Conservation (phyloP, 92 coral and sea anemone genomes). For the Palythoa grandiflora region DNA sequence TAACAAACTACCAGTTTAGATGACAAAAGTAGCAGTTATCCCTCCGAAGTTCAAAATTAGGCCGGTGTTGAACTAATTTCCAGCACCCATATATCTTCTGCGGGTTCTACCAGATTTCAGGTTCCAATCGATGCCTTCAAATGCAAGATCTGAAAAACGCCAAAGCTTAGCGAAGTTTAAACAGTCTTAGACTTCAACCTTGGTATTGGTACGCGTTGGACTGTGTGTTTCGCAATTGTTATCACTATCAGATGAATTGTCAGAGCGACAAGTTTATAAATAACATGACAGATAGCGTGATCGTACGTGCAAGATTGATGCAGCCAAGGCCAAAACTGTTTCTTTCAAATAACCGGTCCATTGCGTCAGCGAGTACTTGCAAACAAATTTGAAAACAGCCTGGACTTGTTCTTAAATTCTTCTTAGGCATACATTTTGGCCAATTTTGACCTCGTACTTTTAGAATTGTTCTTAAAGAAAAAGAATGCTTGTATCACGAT, state of each 20-base stretch:
- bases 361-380: too few species aligned
- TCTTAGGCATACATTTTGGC: too few species aligned
- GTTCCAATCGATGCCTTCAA: not conserved
- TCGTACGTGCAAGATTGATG: not conserved
- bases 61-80: not conserved
- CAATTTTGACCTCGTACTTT: too few species aligned
- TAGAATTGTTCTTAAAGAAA: too few species aligned
- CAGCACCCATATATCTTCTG: not conserved
- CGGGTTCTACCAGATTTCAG: not conserved
- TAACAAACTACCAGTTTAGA: not conserved
- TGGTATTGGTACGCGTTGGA: slow-evolving; percentile 3
- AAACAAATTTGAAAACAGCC: too few species aligned
- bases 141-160: not conserved
- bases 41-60: not conserved
- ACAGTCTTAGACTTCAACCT: not conserved
- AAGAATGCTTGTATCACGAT: too few species aligned
- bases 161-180: not conserved
- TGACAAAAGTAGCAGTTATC: not conserved
- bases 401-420: too few species aligned
- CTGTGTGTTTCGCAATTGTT: slow-evolving; percentile 5
- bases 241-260: not conserved
- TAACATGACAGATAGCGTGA: not conserved
- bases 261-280: not conserved
- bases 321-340: too few species aligned
- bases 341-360: too few species aligned